Base-by-base conservation (phyloP, 1,140 invertebrate species). In the Asobara japonica region DNA sequence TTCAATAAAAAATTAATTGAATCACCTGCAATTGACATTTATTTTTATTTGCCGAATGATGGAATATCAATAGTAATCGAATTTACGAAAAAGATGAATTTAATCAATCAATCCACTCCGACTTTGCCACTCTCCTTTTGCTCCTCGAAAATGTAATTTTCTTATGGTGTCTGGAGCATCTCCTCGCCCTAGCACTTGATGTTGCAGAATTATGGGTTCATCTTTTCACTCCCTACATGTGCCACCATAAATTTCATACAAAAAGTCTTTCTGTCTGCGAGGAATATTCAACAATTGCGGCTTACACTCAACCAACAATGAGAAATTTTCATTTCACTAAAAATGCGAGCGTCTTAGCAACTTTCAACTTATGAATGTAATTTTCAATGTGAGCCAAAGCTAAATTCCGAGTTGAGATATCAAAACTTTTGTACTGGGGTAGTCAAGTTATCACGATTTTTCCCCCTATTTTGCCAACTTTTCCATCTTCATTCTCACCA, bases 61-160 rank as follows among this genome's bases (percentile, higher is more conserved):
- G n/a, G 41, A 45, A 45, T 38, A 16, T 11, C 31, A 16, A 6
- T 45, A 16, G n/a, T 45, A 56, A 25, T 22, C 7, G 22, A 56
- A 25, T 18, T 22, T 10, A 56, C 1, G 22, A 18, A 18, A 56
- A 56, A 56, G 25, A 18, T 25, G 4, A 56, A 25, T 56, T 56
- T 56, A 22, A 56, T 56, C 51, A 56, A 56, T 56, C 51, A 27
- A 56, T 56, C n/a, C 41, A 45, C 41, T 16, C 41, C 13, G n/a
- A 5, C 18, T 56, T 56, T 20, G 7, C 25, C 13, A 10, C 3
- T 27, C 51, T 56, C 51, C 51, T 56, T 56, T 56, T 56, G 25
- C 51, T 56, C 51, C 51, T 64, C 56, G 48, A 75, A 78, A 74
- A 81, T 45, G 77, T 76, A 77, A 79, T 81, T 81, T 81, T 79